phyloP scores from a whole-genome alignment of 2,888 invertebrate genomes.

The Lasioglossum lativentre region DNA sequence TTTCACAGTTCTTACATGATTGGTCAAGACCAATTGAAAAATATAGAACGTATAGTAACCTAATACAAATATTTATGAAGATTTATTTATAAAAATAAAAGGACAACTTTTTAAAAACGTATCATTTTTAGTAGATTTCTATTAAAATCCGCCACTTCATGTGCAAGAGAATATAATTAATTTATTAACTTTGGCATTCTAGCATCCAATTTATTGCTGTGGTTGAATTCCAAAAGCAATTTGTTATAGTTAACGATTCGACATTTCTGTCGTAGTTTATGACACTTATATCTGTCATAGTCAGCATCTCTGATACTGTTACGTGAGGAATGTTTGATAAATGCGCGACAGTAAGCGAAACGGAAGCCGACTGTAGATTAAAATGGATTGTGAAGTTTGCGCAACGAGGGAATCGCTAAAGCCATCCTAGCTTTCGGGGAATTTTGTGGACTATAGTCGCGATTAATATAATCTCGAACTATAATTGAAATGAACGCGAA shows the following conservation, averaged over 20 bases:
- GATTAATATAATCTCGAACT: not conserved
- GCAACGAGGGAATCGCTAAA: not conserved
- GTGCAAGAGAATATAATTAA: not conserved
- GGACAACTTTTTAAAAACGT: not conserved
- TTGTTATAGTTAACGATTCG: not conserved
- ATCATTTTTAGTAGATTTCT: not conserved
- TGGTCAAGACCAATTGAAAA: too few relatives aligned
- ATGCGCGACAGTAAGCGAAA: slow-evolving; percentile 3
- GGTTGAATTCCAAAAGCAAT: not conserved
- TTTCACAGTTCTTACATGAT: too few relatives aligned
- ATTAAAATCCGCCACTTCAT: not conserved
- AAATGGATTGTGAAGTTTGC: not conserved
- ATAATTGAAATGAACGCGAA: not conserved
- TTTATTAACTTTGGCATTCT: not conserved
- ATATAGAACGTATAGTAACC: too few relatives aligned
- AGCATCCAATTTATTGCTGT: not conserved
- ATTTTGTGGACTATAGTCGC: not conserved
- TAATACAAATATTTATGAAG: too few relatives aligned
- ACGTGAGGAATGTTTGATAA: not conserved
- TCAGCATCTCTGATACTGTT: not conserved
- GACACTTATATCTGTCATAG: not conserved
- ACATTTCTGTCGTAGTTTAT: not conserved
- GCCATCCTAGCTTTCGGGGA: not conserved
- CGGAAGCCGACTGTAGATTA: not conserved
- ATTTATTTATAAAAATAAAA: not conserved